Conservation (phyloP, 2,113 vertebrate genomes). For the Protobothrops flavoviridis region DNA sequence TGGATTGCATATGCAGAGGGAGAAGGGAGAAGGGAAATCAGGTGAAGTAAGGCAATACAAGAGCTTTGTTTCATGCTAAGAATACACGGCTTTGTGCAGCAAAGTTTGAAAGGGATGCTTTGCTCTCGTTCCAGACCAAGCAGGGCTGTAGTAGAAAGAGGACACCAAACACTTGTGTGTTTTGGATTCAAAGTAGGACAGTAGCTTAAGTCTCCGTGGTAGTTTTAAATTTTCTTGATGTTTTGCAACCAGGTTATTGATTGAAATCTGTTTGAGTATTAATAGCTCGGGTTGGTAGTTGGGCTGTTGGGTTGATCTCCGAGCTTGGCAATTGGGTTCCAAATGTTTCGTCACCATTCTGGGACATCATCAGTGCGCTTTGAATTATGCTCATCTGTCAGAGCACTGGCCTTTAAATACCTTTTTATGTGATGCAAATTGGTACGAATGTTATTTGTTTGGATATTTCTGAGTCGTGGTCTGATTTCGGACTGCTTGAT, state of each 20-base stretch:
- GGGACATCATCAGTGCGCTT: rapidly evolving
- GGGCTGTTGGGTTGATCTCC: background rate
- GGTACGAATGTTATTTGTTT: too few species aligned
- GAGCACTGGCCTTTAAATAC: background rate
- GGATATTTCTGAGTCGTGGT: too few species aligned
- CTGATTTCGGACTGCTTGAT: too few species aligned
- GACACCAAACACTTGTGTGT: background rate
- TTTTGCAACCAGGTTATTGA: background rate
- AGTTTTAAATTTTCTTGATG: background rate
- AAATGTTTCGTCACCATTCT: background rate
- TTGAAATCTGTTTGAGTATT: background rate
- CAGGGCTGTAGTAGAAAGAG: background rate
- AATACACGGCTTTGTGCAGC: background rate
- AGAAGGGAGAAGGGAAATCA: background rate
- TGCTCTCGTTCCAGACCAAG: background rate
- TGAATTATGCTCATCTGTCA: background rate
- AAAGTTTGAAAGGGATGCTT: background rate
- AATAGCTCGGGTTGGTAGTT: background rate
- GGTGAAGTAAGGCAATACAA: background rate
- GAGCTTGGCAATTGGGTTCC: background rate
- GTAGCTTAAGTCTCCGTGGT: background rate
- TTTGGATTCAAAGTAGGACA: background rate
- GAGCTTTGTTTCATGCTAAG: background rate
- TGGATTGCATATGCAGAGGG: background rate
- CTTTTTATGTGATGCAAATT: background rate